Base-by-base conservation (phyloP, 2,113 vertebrate species). In the Falco punctatus region DNA sequence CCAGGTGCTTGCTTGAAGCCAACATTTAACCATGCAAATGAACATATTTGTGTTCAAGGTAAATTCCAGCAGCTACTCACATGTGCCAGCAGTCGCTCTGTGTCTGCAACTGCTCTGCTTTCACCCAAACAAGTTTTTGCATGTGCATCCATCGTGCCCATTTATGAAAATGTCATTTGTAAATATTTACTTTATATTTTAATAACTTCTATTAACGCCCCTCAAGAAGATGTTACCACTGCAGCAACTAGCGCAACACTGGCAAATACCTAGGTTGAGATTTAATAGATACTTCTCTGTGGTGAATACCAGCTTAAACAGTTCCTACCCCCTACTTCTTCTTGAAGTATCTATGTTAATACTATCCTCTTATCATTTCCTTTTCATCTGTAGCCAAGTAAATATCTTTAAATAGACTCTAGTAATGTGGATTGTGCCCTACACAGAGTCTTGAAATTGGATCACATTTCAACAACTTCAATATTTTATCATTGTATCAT, bases 1-100 rank as follows among this genome's bases (percentile, higher is more conserved):
- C 81, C 96, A 96, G 93, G 89, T 95, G 89, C 32, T 90, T 71
- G 81, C 70, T 96, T 54, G 84, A 94, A 97, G 94, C 66, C 92
- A 95, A 42, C 12, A 80, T 73, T 95, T 95, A 91, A 42, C 42
- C 20, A 96, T 81, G 87, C 74, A 96, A 86, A 96, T 88, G 46
- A 93, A 72, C 20, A 66, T 82, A 87, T 94, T 84, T 90, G 74
- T 40, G 58, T 91, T 91, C 81, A 91, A 94, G 70, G 91, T 80
- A 46, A 85, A 85, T 94, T 94, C 74, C 78, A 80, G 46, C 38
- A 95, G 70, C 78, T 88, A 44, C 44, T 86, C 61, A 88, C 1
- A 1, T 84, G 64, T 77, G 72, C 62, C 81, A 89, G 70, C 95
- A 95, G 81, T 88, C 94, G 89, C 57, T 81, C 38, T 62, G 73